A percentile compares a stretch with the other conserved stretches of the same genome.
Evolutionary conservation across 2,797 vertebrate species (phyloP).

Genomic region (Centropyge bicolor): DNA sequence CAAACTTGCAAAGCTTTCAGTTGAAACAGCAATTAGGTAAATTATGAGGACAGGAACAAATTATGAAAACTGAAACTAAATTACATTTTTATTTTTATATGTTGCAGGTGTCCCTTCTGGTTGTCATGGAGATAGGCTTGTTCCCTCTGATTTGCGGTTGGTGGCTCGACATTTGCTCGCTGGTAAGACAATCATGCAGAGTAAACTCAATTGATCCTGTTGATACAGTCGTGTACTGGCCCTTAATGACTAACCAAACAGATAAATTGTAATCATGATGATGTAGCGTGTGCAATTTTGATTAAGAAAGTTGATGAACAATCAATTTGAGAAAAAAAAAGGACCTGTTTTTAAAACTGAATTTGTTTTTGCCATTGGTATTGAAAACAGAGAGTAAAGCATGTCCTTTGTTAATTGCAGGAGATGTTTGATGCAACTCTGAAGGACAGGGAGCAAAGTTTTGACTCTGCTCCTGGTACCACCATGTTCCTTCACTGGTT

Average conservation of each 20-base stretch:
- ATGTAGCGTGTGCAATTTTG: neutral
- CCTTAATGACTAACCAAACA: constrained; percentile 7
- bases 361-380: neutral
- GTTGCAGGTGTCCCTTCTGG: constrained; percentile 92
- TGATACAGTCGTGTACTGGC: neutral
- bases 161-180: constrained; percentile 99
- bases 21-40: neutral
- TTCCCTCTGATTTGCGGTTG: constrained; percentile 98
- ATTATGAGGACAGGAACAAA: constrained; percentile 12
- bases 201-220: neutral
- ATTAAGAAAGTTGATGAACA: neutral
- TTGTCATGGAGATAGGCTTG: constrained; percentile 97
- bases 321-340: neutral
- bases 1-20: constrained; percentile 1
- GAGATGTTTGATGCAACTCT: constrained; percentile 98
- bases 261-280: neutral
- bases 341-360: neutral
- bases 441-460: constrained; percentile 94
- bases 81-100: neutral
- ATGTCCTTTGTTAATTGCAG: constrained; percentile 74
- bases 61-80: constrained; percentile 21
- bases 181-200: constrained; percentile 85
- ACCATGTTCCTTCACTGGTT: constrained; percentile 99
- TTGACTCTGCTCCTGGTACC: constrained; percentile 95
- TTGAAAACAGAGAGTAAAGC: neutral